Conservation (phyloP, 2,888 invertebrate species). For the Dicyrtomina minuta region DNA sequence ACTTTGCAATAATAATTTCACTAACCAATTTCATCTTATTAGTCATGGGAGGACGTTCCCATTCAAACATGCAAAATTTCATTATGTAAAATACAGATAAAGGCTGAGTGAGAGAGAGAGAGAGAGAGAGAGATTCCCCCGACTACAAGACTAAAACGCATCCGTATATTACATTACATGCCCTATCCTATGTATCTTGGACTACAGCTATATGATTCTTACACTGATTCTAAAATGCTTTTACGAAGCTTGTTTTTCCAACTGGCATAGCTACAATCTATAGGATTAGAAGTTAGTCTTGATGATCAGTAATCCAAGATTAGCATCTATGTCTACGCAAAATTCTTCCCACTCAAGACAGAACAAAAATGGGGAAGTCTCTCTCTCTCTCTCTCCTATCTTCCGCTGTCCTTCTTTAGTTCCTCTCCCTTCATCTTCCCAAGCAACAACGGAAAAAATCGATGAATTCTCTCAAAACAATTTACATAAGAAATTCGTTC, state of each 20-base stretch:
- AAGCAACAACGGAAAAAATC: slow-evolving; percentile 49
- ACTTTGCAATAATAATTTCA: too few relatives aligned
- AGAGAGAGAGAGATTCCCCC: not conserved
- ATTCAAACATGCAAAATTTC: too few relatives aligned
- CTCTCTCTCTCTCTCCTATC: slow-evolving; percentile 23
- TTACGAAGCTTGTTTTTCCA: slow-evolving; percentile 27
- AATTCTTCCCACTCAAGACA: slow-evolving; percentile 22
- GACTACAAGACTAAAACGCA: too few relatives aligned
- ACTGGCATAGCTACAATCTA: slow-evolving; percentile 32
- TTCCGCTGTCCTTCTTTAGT: slow-evolving; percentile 13
- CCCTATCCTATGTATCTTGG: too few relatives aligned
- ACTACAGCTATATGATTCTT: too few relatives aligned
- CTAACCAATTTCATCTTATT: too few relatives aligned
- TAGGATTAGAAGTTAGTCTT: slow-evolving; percentile 38
- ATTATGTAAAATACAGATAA: not conserved
- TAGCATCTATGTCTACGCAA: slow-evolving; percentile 39
- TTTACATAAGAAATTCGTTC: slow-evolving; percentile 54
- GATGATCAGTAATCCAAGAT: slow-evolving; percentile 40
- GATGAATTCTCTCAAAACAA: slow-evolving; percentile 53
- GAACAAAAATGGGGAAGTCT: slow-evolving; percentile 34
- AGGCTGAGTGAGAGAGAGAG: not conserved
- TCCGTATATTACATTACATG: too few relatives aligned
- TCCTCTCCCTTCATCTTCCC: slow-evolving; percentile 9
- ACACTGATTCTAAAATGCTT: too few relatives aligned
- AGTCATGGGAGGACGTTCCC: too few relatives aligned